Base-by-base conservation (phyloP, 2,888 invertebrate species). In the Himalopsyche japonica region DNA sequence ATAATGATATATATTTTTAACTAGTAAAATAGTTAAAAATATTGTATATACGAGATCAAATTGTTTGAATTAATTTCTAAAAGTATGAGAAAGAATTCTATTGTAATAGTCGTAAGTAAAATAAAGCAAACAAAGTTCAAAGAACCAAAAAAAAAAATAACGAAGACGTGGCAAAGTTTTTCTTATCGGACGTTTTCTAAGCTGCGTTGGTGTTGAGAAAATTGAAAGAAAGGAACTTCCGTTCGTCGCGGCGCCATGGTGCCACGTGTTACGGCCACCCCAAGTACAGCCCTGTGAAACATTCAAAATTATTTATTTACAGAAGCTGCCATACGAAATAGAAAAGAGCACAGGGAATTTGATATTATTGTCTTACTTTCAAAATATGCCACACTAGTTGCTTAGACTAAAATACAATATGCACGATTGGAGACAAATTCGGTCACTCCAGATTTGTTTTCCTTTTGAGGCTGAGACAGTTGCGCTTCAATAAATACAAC, bases 171-270 rank as follows among this genome's bases (percentile, higher is more conserved):
- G 76, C 48, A 81, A 81, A 76, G 76, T 76, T 76, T 81, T 76
- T 77, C 81, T 81, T 81, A 81, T 81, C 76, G 49, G 70, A 77
- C 76, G 80, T 37, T 30, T 80, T 77, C 76, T 81, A 81, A 81
- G 81, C 81, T 48, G 32, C 81, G 81, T 57, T 76, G 76, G 77
- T 43, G 81, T 81, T 48, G 81, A 49, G 77, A 81, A 70, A 81
- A 81, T 81, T 81, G 81, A 81, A 81, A 81, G 70, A 70, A 27
- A 30, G 30, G 70, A 70, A 70, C 70, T 70, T 70, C 70, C 70
- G 70, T 24, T 15, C 70, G 70, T 30, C 70, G 70, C 70, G 30
- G 27, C 70, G 70, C 70, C 70, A 15, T 70, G 15, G 12, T 70
- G 70, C 70, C 70, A 70, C 70, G 30, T 70, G 70, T 70, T 70